Evolutionary conservation across 2,888 invertebrate species (phyloP), one percentile per base, ranked within the genome.

Genomic region (Lasiommata megera): DNA sequence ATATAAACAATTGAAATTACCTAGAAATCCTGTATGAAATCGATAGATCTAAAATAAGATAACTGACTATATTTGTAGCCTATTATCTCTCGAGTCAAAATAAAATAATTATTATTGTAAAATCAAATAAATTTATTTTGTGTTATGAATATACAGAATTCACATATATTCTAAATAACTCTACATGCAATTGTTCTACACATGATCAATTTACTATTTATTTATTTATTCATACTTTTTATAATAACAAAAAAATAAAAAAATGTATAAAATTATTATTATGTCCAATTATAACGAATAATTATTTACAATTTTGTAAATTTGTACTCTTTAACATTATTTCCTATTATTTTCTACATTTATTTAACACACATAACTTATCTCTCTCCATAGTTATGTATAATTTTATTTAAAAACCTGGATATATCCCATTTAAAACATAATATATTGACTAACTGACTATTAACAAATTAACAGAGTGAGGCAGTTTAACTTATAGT

Each of bases 41-140:
- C 18, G n/a, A 41, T 11, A 16, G 16, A 16, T 38, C 16, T 38
- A 14, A 38, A 8, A 3, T 40, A 18, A 40, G 1, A 28, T n/a
- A n/a, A n/a, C n/a, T n/a, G n/a, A n/a, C n/a, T n/a, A n/a, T n/a
- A n/a, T 7, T 8, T 29, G 3, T 16, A 31, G 14, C 29, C 46
- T 43, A 23, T 11, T 23, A 23, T 23, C 23, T 23, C 6, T 51
- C 44, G 48, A 52, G 54, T 55, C 55, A 62, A 62, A 62, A 62
- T 62, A 60, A 62, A 62, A 62, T 62, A 57, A 60, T 62, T 57
- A 60, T 52, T 60, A 58, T 31, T 55, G 41, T 62, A 52, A 52
- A 60, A 57, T 60, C 55, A 62, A 56, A 62, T 57, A 60, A 60
- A 55, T 61, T 62, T 57, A 57, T 62, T 62, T 55, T 58, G 43